Percentiles rank a stretch among this genome's conserved stretches.
Conservation (phyloP, 2,113 vertebrate species). For the Excalfactoria chinensis region DNA sequence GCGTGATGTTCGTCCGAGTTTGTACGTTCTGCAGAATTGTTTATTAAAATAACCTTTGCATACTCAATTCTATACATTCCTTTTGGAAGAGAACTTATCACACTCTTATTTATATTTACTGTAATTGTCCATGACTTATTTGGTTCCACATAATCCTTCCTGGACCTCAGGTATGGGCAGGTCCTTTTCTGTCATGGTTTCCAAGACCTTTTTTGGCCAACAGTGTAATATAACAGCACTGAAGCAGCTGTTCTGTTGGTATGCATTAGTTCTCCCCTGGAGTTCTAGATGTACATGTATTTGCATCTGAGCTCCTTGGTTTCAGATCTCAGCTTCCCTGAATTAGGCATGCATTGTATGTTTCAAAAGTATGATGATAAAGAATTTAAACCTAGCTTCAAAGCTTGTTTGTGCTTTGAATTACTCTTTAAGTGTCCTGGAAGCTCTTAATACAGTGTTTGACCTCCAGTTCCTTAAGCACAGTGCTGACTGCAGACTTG, state of each 20-base stretch:
- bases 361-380: background rate
- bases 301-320: background rate
- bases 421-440: background rate
- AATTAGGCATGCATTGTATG: background rate
- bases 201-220: background rate
- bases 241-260: background rate
- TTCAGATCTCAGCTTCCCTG: background rate
- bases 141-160: background rate
- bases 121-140: background rate
- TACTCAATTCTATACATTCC: rapidly evolving
- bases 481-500: background rate
- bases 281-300: background rate
- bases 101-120: background rate
- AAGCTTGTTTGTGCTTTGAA: background rate
- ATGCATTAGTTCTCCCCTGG: background rate
- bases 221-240: background rate
- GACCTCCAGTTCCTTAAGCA: conserved; percentile 20
- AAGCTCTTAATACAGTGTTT: background rate
- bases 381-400: background rate
- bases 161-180: background rate
- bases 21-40: background rate
- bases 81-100: background rate
- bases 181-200: background rate
- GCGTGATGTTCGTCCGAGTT: background rate
- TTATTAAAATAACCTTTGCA: background rate